Evolutionary conservation across 2,797 vertebrate species (phyloP).

Genomic region (Cossypha niveicapilla): DNA sequence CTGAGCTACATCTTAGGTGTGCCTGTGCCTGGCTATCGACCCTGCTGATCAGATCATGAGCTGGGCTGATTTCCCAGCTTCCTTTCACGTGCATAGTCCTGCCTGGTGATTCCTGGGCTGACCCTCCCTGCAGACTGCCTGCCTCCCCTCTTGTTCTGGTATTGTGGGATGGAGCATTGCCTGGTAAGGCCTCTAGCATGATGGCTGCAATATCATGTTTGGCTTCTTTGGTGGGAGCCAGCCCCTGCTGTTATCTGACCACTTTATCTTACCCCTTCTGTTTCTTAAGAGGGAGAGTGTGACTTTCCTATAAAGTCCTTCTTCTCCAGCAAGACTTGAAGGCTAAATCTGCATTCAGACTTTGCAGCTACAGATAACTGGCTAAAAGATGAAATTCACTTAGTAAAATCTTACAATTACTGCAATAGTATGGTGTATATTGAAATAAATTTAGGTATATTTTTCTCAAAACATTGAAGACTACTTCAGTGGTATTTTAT

Average conservation of each 20-base stretch:
- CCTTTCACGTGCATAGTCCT: not conserved
- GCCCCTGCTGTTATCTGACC: not conserved
- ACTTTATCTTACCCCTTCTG: not conserved
- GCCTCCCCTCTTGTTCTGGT: not conserved
- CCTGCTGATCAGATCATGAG: not conserved
- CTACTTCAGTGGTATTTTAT: not conserved
- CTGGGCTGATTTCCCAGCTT: not conserved
- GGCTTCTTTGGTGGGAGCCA: not conserved
- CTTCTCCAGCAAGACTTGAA: not conserved
- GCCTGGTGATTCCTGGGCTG: not conserved
- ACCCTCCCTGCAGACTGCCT: not conserved
- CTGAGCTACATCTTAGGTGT: not conserved
- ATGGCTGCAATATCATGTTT: not conserved
- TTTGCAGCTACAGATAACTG: not conserved
- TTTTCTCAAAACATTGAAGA: not conserved
- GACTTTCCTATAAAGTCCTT: not conserved
- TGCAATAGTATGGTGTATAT: not conserved
- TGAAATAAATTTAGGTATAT: not conserved
- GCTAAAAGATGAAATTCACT: not conserved
- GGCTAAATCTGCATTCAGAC: not conserved
- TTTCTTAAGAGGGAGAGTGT: not conserved
- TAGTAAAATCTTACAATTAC: not conserved
- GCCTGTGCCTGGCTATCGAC: rapidly evolving
- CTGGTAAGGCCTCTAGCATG: not conserved
- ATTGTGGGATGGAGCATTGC: not conserved